phyloP scores from a whole-genome alignment of 2,888 invertebrate species.

The Epirrita christyi region DNA sequence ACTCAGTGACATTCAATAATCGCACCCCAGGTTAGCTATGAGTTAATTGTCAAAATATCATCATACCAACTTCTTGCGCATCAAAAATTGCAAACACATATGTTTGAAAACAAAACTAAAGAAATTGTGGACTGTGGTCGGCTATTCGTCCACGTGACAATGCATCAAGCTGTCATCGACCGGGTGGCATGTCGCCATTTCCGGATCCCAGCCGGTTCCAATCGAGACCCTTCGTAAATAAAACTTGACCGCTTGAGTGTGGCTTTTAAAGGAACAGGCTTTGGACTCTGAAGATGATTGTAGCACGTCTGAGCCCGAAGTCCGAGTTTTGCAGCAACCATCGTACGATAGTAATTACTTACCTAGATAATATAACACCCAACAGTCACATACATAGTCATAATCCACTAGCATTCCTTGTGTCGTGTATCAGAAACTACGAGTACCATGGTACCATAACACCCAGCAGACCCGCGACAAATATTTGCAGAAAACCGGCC shows the following conservation, averaged over 20 bases:
- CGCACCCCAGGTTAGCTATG: neutral
- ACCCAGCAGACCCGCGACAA: no score
- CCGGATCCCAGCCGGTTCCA: constrained; percentile 35
- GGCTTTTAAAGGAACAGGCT: neutral
- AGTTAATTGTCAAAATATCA: constrained; percentile 6
- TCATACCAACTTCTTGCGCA: neutral
- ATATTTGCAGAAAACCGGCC: no score
- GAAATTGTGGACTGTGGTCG: constrained; percentile 5
- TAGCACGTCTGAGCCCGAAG: neutral
- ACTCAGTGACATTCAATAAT: no score
- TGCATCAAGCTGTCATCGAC: constrained; percentile 41
- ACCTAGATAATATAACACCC: no score
- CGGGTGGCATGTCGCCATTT: constrained; percentile 34
- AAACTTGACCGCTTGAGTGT: constrained; percentile 27
- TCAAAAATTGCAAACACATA: neutral
- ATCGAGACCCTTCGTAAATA: constrained; percentile 25
- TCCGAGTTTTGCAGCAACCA: no score
- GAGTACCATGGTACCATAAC: no score
- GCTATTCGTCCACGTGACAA: constrained; percentile 33
- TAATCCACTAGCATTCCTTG: no score
- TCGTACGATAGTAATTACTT: no score
- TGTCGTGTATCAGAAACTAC: no score
- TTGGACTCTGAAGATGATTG: constrained; percentile 2
- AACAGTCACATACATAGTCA: no score
- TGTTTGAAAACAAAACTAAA: constrained; percentile 5